Evolutionary conservation across 2,888 invertebrate species (phyloP), one percentile per base, ranked within the genome.

Genomic region (Ametastegia equiseti): DNA sequence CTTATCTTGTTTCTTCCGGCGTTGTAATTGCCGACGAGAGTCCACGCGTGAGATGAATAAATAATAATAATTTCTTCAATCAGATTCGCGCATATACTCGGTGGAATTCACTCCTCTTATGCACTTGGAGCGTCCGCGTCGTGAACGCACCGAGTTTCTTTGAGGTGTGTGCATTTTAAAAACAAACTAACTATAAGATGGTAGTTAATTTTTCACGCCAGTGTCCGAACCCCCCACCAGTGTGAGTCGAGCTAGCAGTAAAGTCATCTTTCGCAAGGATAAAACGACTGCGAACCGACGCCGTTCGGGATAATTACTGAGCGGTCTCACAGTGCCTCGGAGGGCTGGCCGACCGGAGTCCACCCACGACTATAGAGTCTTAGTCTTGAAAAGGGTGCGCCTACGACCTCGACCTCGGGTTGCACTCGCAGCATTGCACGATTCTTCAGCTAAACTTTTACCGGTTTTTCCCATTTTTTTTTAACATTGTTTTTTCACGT

Each of bases 1-100:
- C 83, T 83, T 82, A 88, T 88, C 88, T 87, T 84, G 86, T 87
- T 87, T 88, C 88, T 89, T 88, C 87, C 88, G 87, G 88, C 88
- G 86, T 87, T 87, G 88, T 89, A 89, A 89, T 89, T 88, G 89
- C 88, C 79, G 30, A 36, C 50, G 45, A 63, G 83, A 82, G 80
- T 67, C 80, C 84, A 83, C 82, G 84, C 84, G 83, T 83, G 85
- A 85, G 84, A 86, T 86, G 86, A 86, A 85, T 86, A 36, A 71
- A 75, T 75, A 75, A 75, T 75, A 71, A 71, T n/a, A n/a, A n/a
- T n/a, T 75, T 36, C 75, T 54, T 54, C 54, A 75, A 75, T 75
- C 75, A 45, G 75, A 75, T 75, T 75, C 75, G 45, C 30, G 1
- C 67, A 11, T 30, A 19, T 33, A 67, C 39, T 19, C 50, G 54